Evolutionary conservation across 2,888 invertebrate genomes (phyloP), one percentile per base, ranked within the genome.

Genomic region (Pristionchus maxplancki): DNA sequence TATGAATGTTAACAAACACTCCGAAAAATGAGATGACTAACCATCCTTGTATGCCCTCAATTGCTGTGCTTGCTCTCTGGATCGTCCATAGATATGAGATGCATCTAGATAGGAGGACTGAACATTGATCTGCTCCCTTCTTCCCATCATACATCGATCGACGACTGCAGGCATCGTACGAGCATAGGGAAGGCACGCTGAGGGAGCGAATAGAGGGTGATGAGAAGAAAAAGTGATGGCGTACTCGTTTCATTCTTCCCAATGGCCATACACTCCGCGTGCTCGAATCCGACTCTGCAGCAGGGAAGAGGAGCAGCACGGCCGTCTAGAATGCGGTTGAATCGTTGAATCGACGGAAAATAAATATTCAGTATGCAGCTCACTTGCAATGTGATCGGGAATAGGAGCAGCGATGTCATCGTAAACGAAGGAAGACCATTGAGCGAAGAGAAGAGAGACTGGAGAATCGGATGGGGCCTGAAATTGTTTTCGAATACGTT

Each of bases 1-100:
- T 17, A 5, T 37, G 1, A 40, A 44, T 8, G 13, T 44, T 31
- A 34, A 5, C 2, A 20, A 6, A 28, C 1, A n/a, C n/a, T n/a
- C n/a, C n/a, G n/a, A 28, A 86, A 48, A 20, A 87, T 44, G 50
- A 37, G 62, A 67, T 9, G 15, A 1, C 64, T 78, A 37, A 0
- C 98, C 98, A 85, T 97, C 97, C 92, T 90, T 90, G 96, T 97
- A 95, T 0, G 97, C 96, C 71, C 97, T 96, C 28, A 98, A 95
- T 87, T 96, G 96, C 50, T 96, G 96, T 0, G 96, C 96, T 50
- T 97, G 96, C 94, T 98, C 98, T 0, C 96, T 96, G 93, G 97
- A 97, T 94, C 97, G 97, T 0, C 98, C 98, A 94, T 98, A 98
- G 34, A 98, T 96, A 90, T 97, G 97, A 0, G 97, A 98, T 8